A percentile compares a stretch with the other conserved stretches of the same genome.
These are phyloP conservation scores for Aproaerema taeniolella DNA, from an alignment of 2,888 invertebrate genomes.

Conservation along the genomic window DNA sequence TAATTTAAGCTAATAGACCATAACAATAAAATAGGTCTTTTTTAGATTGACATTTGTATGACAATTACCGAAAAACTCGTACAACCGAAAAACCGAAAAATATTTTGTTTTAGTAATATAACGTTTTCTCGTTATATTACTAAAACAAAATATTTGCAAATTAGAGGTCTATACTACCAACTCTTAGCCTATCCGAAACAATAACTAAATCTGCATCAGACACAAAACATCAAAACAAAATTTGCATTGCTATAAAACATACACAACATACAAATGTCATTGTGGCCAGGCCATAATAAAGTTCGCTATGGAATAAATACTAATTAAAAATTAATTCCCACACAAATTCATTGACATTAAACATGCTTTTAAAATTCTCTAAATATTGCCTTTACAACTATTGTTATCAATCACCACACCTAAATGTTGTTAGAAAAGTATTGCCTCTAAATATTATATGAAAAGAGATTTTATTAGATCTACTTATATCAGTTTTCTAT, in stretches of 20 bases:
- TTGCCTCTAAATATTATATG: slow-evolving; percentile 69
- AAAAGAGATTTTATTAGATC: slow-evolving; percentile 62
- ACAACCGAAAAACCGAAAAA: too few relatives aligned
- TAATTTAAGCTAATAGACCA: too few relatives aligned
- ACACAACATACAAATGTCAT: slow-evolving; percentile 56
- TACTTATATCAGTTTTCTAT: slow-evolving; percentile 59
- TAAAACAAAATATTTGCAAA: too few relatives aligned
- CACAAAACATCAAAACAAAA: slow-evolving; percentile 44
- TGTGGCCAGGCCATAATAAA: slow-evolving; percentile 46
- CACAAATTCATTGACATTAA: slow-evolving; percentile 44
- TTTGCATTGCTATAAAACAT: slow-evolving; percentile 63
- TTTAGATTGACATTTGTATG: too few relatives aligned
- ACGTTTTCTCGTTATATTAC: too few relatives aligned
- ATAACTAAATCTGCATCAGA: slow-evolving; percentile 70
- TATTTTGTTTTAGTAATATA: too few relatives aligned
- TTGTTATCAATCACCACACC: slow-evolving; percentile 68
- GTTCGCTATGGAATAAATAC: slow-evolving; percentile 51
- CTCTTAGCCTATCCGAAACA: too few relatives aligned
- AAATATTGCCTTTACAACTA: slow-evolving; percentile 66
- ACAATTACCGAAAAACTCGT: too few relatives aligned
- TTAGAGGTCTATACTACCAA: too few relatives aligned
- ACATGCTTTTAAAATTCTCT: slow-evolving; percentile 52
- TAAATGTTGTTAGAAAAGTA: slow-evolving; percentile 73
- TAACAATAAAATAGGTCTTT: slow-evolving; percentile 23
- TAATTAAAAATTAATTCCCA: slow-evolving; percentile 39